Evolutionary conservation across 1,140 invertebrate species (phyloP).

Genomic region (Rhopalosiphum maidis): DNA sequence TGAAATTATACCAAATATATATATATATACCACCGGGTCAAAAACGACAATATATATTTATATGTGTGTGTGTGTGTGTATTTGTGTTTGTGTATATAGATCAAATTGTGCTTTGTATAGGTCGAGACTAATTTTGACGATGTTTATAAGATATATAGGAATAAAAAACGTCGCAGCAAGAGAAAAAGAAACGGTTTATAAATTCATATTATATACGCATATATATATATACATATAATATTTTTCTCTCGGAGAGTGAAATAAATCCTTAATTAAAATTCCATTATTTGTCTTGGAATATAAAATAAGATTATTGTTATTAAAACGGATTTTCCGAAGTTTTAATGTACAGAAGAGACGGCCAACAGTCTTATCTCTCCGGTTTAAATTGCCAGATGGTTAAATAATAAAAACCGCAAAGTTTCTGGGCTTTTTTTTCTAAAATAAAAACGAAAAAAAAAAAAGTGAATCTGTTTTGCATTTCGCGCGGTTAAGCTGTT

Average conservation of each 20-base stretch:
- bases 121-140: slow-evolving; percentile 20
- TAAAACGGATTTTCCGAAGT: slow-evolving; percentile 57
- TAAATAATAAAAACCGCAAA: slow-evolving; percentile 56
- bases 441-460: not conserved
- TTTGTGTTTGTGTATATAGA: not conserved
- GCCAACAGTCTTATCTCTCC: slow-evolving; percentile 47
- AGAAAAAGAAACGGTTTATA: slow-evolving; percentile 7
- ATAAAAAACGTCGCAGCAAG: not conserved
- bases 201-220: not conserved
- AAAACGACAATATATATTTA: not conserved
- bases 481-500: slow-evolving; percentile 41
- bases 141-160: slow-evolving; percentile 13
- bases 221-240: slow-evolving; percentile 13
- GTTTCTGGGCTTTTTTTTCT: slow-evolving; percentile 34
- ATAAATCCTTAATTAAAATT: slow-evolving; percentile 58
- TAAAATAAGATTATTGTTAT: slow-evolving; percentile 58
- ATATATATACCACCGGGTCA: not conserved
- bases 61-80: too few relatives aligned
- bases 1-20: not conserved
- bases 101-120: not conserved
- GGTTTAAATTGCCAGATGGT: slow-evolving; percentile 56
- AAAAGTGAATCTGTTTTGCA: slow-evolving; percentile 43
- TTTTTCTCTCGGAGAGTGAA: slow-evolving; percentile 39
- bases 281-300: slow-evolving; percentile 58
- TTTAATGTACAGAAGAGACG: slow-evolving; percentile 44